phyloP scores from a whole-genome alignment of 2,113 vertebrate species.

The Athene noctua region DNA sequence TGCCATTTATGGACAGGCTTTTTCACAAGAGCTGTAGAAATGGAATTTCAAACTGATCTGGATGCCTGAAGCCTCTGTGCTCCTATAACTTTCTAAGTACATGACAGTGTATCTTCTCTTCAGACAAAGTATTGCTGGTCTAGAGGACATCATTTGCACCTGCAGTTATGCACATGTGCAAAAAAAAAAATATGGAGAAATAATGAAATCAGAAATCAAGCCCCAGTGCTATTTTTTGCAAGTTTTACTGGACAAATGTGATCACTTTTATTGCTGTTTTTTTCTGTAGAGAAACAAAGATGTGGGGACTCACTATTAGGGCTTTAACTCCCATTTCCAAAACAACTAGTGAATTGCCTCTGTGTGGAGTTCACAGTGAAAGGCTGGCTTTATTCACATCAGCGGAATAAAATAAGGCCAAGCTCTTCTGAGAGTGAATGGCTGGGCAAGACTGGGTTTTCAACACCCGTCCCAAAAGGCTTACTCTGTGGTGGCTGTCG shows the following conservation, averaged over 20 bases:
- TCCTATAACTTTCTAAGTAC: neutral
- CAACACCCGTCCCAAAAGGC: neutral
- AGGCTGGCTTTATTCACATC: neutral
- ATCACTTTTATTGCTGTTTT: neutral
- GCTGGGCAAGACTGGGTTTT: neutral
- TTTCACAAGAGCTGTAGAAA: neutral
- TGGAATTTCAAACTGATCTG: neutral
- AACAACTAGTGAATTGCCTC: neutral
- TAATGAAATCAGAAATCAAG: neutral
- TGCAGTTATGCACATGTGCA: neutral
- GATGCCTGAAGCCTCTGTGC: neutral
- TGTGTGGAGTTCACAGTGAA: neutral
- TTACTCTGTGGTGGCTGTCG: slow-evolving; percentile 3
- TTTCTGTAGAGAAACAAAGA: neutral
- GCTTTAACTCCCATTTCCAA: neutral
- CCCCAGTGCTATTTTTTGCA: neutral
- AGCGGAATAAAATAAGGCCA: neutral
- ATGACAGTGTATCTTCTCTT: neutral
- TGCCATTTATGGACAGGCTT: neutral
- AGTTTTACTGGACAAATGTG: neutral
- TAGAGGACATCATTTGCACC: neutral
- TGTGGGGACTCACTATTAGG: neutral
- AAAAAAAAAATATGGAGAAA: neutral
- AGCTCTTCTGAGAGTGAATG: neutral
- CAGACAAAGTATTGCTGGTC: neutral